phyloP scores from a whole-genome alignment of 2,888 invertebrate species.

The Andrena praecox region DNA sequence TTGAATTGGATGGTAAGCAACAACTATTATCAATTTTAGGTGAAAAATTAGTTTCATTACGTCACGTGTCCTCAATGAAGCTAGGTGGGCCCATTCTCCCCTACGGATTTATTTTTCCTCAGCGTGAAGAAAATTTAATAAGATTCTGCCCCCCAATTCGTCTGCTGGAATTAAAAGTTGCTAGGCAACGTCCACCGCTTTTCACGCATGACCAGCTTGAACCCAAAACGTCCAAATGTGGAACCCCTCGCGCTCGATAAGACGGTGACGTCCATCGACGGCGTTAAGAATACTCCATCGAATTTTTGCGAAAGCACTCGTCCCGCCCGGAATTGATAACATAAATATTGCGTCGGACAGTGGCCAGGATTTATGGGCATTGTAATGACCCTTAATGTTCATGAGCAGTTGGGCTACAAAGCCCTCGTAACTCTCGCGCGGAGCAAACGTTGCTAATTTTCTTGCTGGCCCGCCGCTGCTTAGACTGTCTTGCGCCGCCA shows the following conservation, averaged over 20 bases:
- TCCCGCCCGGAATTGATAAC: slow-evolving; percentile 79
- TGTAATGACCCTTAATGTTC: slow-evolving; percentile 84
- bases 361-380: slow-evolving; percentile 82
- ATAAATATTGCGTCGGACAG: slow-evolving; percentile 82
- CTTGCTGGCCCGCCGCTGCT: slow-evolving; percentile 65
- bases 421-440: slow-evolving; percentile 79
- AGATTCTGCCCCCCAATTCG: too few species aligned
- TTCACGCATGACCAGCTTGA: too few species aligned
- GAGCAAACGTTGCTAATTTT: slow-evolving; percentile 78
- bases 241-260: not conserved
- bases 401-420: slow-evolving; percentile 82
- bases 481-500: slow-evolving; percentile 57
- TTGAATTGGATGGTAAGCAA: too few species aligned
- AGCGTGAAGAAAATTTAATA: too few species aligned
- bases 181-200: too few species aligned
- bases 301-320: slow-evolving; percentile 47
- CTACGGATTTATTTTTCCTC: too few species aligned
- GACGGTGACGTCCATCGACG: not conserved
- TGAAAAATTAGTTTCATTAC: too few species aligned
- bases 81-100: too few species aligned
- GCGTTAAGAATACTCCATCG: not conserved
- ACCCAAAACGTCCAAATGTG: not conserved
- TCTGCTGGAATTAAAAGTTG: too few species aligned
- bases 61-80: too few species aligned
- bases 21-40: too few species aligned